Conservation (phyloP, 2,797 vertebrate genomes). For the Myotis myotis region DNA sequence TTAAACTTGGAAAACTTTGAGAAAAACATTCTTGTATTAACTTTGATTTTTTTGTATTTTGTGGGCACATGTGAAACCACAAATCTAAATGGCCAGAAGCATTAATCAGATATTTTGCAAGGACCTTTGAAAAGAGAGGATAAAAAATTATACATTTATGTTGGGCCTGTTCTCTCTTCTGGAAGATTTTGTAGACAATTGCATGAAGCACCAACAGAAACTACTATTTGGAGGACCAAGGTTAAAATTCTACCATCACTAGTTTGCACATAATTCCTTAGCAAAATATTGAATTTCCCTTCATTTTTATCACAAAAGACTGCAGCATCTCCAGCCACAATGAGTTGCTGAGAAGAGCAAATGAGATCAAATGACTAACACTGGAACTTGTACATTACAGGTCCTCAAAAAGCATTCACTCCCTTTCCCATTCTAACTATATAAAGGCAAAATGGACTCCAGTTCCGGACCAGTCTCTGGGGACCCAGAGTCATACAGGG, state of each 20-base stretch:
- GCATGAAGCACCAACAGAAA: neutral
- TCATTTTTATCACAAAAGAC: neutral
- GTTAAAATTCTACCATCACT: slow-evolving; percentile 15
- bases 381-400: neutral
- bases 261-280: neutral
- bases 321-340: neutral
- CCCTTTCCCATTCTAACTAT: neutral
- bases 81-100: neutral
- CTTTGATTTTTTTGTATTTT: neutral
- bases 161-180: slow-evolving; percentile 10
- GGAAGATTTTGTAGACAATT: neutral
- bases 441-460: neutral
- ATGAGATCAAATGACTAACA: neutral
- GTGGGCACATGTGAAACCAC: neutral
- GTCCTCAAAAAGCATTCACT: neutral
- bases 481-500: too few relatives aligned
- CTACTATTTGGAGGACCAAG: neutral
- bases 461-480: too few relatives aligned
- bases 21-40: neutral
- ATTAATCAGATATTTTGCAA: slow-evolving; percentile 4
- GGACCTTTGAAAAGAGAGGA: neutral
- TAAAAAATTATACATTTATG: neutral
- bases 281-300: neutral
- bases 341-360: neutral
- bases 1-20: neutral